Conservation (phyloP, 2,888 invertebrate species). For the Sphaerophoria taeniata region DNA sequence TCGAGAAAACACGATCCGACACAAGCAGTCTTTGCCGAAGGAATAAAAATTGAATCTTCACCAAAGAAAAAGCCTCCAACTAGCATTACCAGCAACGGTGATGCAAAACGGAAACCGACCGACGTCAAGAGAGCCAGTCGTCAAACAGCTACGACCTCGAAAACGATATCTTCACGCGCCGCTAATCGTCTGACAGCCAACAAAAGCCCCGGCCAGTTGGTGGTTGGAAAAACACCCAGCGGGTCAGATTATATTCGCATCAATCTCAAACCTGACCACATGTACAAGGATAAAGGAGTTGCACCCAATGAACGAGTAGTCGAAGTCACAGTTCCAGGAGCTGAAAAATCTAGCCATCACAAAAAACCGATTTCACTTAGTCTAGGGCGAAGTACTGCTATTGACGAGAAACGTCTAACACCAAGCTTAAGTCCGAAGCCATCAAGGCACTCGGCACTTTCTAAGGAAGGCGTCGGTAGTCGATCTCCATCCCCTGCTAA, state of each 20-base stretch:
- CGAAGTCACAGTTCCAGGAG: constrained; percentile 79
- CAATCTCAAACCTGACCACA: constrained; percentile 89
- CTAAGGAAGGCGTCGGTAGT: constrained; percentile 79
- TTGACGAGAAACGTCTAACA: constrained; percentile 82
- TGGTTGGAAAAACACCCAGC: constrained; percentile 81
- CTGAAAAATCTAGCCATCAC: constrained; percentile 77
- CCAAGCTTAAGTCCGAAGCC: constrained; percentile 84
- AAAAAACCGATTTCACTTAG: constrained; percentile 87
- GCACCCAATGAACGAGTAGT: constrained; percentile 81
- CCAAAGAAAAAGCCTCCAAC: constrained; percentile 77
- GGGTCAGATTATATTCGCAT: constrained; percentile 86
- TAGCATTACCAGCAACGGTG: constrained; percentile 77
- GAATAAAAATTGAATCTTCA: constrained; percentile 84
- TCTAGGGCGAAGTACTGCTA: constrained; percentile 81
- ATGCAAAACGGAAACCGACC: constrained; percentile 73
- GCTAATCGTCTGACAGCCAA: constrained; percentile 55
- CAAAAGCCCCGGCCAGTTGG: constrained; percentile 81
- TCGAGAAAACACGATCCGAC: constrained; percentile 87
- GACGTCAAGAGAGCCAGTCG: constrained; percentile 44
- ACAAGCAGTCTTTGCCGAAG: constrained; percentile 86
- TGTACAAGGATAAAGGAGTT: constrained; percentile 86
- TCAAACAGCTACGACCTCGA: constrained; percentile 42
- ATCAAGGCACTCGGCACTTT: constrained; percentile 78
- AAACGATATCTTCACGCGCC: constrained; percentile 40
- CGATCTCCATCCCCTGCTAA: constrained; percentile 89